Evolutionary conservation across 1,140 invertebrate genomes (phyloP).

Genomic region (Dreissena rostriformis): DNA sequence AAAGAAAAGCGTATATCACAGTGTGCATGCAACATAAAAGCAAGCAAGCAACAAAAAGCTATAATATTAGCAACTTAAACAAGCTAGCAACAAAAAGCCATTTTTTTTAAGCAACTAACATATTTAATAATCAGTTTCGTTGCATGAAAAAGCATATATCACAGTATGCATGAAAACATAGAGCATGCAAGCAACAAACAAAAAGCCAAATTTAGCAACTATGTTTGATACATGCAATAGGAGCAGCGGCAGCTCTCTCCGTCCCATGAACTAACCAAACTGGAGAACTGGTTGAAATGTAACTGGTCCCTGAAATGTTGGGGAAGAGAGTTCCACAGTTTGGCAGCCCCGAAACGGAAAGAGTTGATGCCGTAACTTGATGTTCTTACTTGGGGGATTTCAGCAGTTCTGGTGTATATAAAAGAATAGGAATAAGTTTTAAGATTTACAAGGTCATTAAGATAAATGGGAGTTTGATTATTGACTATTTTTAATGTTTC

Average conservation of each 20-base stretch:
- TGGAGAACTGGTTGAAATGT: not conserved
- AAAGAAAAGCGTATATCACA: no score
- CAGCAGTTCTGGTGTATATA: conserved; percentile 12
- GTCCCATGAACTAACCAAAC: not conserved
- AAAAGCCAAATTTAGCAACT: no score
- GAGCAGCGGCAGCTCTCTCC: conserved; percentile 1
- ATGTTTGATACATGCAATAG: not conserved
- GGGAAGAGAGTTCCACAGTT: conserved; percentile 23
- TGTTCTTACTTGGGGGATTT: conserved; percentile 26
- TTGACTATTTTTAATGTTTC: conserved; percentile 7
- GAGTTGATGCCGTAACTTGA: conserved; percentile 36
- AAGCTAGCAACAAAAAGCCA: no score
- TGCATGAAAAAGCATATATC: no score
- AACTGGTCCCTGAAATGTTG: not conserved
- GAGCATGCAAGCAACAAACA: no score
- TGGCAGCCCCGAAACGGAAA: conserved; percentile 12
- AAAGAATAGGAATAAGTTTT: not conserved
- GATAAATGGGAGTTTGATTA: conserved; percentile 1
- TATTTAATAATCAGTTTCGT: no score
- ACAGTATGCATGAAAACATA: no score
- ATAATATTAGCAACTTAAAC: no score
- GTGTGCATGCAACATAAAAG: no score
- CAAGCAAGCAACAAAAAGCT: no score
- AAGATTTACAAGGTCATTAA: not conserved
- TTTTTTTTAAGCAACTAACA: no score